phyloP scores from a whole-genome alignment of 1,140 invertebrate species.

The Calosoma granatense region DNA sequence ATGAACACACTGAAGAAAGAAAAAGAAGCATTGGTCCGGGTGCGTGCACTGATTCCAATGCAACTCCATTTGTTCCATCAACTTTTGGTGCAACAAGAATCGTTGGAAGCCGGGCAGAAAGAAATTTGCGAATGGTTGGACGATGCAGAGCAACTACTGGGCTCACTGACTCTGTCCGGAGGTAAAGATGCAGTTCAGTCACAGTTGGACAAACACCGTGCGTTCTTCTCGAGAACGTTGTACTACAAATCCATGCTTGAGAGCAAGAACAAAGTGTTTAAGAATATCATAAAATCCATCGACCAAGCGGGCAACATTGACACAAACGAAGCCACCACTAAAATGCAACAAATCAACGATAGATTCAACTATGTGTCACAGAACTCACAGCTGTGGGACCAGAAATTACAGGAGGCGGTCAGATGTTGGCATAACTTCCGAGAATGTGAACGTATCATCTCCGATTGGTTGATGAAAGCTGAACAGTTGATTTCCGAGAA shows the following conservation, averaged over 20 bases:
- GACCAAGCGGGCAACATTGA: slow-evolving; percentile 62
- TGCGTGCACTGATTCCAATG: slow-evolving; percentile 68
- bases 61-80: slow-evolving; percentile 73
- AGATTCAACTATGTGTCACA: slow-evolving; percentile 66
- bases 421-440: slow-evolving; percentile 79
- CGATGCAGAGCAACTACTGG: slow-evolving; percentile 65
- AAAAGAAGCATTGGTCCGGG: slow-evolving; percentile 73
- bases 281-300: slow-evolving; percentile 71
- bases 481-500: slow-evolving; percentile 73
- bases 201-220: slow-evolving; percentile 72
- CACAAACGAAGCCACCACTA: slow-evolving; percentile 54
- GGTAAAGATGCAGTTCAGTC: slow-evolving; percentile 62
- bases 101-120: slow-evolving; percentile 72
- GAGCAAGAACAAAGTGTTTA: slow-evolving; percentile 89
- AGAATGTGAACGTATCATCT: slow-evolving; percentile 64
- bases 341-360: slow-evolving; percentile 72
- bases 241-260: slow-evolving; percentile 91
- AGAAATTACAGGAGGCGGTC: slow-evolving; percentile 64
- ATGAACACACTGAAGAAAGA: slow-evolving; percentile 83
- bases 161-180: slow-evolving; percentile 48
- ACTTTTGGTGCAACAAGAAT: slow-evolving; percentile 80
- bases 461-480: slow-evolving; percentile 76
- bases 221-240: slow-evolving; percentile 75
- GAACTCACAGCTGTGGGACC: slow-evolving; percentile 65
- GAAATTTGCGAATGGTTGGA: slow-evolving; percentile 81